Conservation (phyloP, 2,113 vertebrate species). For the Epinephelus moara region DNA sequence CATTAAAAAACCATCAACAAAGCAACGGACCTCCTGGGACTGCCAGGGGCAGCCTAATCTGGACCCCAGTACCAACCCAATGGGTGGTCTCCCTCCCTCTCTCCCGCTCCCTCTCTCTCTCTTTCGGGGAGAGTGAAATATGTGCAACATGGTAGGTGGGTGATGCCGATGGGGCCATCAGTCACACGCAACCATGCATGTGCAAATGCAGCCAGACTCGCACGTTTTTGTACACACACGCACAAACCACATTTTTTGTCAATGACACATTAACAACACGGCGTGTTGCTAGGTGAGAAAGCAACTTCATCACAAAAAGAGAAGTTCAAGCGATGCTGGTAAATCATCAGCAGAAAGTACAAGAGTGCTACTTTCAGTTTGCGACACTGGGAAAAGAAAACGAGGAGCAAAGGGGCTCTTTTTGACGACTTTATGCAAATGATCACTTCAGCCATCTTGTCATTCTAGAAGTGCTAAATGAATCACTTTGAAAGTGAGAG, state of each 20-base stretch:
- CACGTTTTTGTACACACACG: background rate
- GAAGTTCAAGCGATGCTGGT: conserved; percentile 52
- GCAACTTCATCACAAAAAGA: conserved; percentile 55
- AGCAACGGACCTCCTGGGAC: conserved; percentile 73
- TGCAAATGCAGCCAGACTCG: conserved; percentile 23
- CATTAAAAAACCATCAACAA: conserved; percentile 81
- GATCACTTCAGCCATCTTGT: conserved; percentile 44
- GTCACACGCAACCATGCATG: conserved; percentile 40
- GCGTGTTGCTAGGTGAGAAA: conserved; percentile 50
- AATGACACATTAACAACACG: conserved; percentile 31
- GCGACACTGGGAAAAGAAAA: conserved; percentile 4
- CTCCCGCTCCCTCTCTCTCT: background rate
- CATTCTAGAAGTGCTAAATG: conserved; percentile 72
- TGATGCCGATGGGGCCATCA: conserved; percentile 45
- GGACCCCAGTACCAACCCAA: conserved; percentile 73
- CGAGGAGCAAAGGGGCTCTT: conserved; percentile 32
- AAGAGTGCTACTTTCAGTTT: conserved; percentile 52
- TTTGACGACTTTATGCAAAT: conserved; percentile 66
- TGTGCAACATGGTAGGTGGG: conserved; percentile 24
- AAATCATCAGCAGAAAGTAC: conserved; percentile 60
- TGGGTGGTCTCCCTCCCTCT: conserved; percentile 79
- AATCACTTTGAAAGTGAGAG: conserved; percentile 76
- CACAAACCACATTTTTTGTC: conserved; percentile 14
- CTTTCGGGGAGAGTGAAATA: conserved; percentile 21
- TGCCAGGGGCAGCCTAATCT: conserved; percentile 78